These are phyloP conservation scores for Harpalus rufipes DNA, from an alignment of 2,888 invertebrate species.

Conservation along the genomic window DNA sequence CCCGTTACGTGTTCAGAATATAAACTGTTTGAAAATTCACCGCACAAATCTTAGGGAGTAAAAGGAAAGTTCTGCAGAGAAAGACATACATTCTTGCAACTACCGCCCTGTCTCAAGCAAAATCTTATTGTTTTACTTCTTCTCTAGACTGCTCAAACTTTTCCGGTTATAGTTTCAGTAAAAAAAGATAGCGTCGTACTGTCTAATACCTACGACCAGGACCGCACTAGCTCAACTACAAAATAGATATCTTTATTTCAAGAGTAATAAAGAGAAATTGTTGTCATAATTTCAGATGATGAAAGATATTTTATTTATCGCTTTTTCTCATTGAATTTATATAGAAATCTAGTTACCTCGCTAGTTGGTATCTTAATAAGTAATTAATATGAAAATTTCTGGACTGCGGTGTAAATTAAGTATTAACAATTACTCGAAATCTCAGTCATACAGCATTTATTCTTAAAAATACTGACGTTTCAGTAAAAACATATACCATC, in stretches of 20 bases:
- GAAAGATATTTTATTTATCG: too few relatives aligned
- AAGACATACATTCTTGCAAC: constrained; percentile 43
- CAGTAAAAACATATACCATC: too few relatives aligned
- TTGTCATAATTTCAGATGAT: too few relatives aligned
- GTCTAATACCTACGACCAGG: constrained; percentile 3
- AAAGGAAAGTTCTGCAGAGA: constrained; percentile 45
- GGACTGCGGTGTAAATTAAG: too few relatives aligned
- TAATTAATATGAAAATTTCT: too few relatives aligned
- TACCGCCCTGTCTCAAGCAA: constrained; percentile 41
- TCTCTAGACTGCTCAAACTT: constrained; percentile 50
- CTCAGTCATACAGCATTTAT: too few relatives aligned
- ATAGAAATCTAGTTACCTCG: too few relatives aligned
- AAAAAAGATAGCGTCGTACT: constrained; percentile 8
- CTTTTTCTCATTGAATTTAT: too few relatives aligned
- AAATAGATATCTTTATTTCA: background rate
- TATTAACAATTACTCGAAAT: too few relatives aligned
- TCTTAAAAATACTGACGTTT: too few relatives aligned
- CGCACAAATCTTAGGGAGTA: constrained; percentile 34
- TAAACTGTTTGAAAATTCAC: constrained; percentile 44
- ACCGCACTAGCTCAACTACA: background rate
- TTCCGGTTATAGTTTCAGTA: constrained; percentile 56
- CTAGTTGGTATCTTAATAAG: too few relatives aligned
- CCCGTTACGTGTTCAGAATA: constrained; percentile 42
- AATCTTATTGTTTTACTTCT: constrained; percentile 64
- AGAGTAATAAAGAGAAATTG: too few relatives aligned